phyloP scores from a whole-genome alignment of 2,888 invertebrate species.

The Aphidoletes aphidimyza region DNA sequence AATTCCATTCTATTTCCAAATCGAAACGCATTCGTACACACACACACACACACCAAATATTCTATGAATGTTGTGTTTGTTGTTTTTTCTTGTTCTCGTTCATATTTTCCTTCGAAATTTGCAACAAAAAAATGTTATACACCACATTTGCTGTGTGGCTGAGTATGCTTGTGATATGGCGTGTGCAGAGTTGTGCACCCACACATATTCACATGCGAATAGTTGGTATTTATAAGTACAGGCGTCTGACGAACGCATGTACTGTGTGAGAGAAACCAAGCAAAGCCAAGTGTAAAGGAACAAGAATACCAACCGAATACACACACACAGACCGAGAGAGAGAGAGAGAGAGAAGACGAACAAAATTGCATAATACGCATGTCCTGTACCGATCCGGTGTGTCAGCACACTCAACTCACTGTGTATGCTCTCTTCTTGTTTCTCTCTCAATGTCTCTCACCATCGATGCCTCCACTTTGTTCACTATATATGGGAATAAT shows the following conservation, averaged over 20 bases:
- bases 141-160: neutral
- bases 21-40: neutral
- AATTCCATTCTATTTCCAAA: too few species aligned
- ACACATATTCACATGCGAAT: neutral
- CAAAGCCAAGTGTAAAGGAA: neutral
- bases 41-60: slow-evolving; percentile 34
- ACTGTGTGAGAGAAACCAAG: neutral
- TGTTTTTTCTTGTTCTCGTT: neutral
- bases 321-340: neutral
- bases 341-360: neutral
- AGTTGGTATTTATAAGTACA: slow-evolving; percentile 8
- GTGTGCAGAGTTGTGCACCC: too few species aligned
- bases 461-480: too few species aligned
- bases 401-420: neutral
- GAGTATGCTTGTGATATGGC: too few species aligned
- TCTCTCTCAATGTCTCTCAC: too few species aligned
- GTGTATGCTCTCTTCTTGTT: too few species aligned
- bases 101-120: neutral
- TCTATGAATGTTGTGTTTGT: slow-evolving; percentile 10
- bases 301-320: neutral
- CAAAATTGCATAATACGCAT: slow-evolving; percentile 53
- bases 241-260: slow-evolving; percentile 28
- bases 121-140: neutral
- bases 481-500: slow-evolving; percentile 7
- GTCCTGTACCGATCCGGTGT: slow-evolving; percentile 52